These are phyloP conservation scores for Tyrophagus putrescentiae DNA, from an alignment of 1,140 invertebrate species.

Conservation along the genomic window DNA sequence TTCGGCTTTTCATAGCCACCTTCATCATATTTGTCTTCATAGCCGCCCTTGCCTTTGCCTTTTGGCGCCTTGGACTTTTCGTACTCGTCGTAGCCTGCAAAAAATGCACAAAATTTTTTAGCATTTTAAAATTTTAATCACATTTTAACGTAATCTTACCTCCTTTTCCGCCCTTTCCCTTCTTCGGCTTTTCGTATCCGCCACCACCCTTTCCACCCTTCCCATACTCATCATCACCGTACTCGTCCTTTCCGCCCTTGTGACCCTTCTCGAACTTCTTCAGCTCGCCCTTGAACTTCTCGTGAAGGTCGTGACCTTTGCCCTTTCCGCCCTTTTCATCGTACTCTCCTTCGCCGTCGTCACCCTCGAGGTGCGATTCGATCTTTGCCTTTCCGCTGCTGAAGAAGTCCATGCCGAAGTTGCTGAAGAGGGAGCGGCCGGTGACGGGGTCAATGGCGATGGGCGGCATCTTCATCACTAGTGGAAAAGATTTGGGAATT, in stretches of 20 bases:
- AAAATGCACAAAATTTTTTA: too few relatives aligned
- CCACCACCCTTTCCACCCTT: too few relatives aligned
- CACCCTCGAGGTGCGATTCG: not conserved
- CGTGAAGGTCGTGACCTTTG: constrained; percentile 3
- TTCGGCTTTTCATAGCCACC: too few relatives aligned
- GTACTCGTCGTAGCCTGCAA: too few relatives aligned
- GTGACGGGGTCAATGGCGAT: not conserved
- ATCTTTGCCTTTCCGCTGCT: not conserved
- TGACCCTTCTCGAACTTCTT: constrained; percentile 1
- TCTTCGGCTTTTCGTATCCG: too few relatives aligned
- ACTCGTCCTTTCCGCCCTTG: not conserved
- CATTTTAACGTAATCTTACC: too few relatives aligned
- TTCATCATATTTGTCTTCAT: not conserved
- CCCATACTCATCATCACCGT: not conserved
- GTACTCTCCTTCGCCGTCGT: not conserved
- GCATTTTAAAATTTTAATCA: too few relatives aligned
- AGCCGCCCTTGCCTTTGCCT: too few relatives aligned
- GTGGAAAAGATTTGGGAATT: not conserved
- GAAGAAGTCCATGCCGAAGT: not conserved
- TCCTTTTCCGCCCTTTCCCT: too few relatives aligned
- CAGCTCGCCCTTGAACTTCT: not conserved
- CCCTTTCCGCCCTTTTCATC: not conserved
- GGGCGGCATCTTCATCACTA: not conserved
- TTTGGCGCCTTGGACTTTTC: not conserved
- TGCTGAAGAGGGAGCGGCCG: constrained; percentile 3